Base-by-base conservation (phyloP, 2,113 vertebrate species). In the Rissa tridactyla region DNA sequence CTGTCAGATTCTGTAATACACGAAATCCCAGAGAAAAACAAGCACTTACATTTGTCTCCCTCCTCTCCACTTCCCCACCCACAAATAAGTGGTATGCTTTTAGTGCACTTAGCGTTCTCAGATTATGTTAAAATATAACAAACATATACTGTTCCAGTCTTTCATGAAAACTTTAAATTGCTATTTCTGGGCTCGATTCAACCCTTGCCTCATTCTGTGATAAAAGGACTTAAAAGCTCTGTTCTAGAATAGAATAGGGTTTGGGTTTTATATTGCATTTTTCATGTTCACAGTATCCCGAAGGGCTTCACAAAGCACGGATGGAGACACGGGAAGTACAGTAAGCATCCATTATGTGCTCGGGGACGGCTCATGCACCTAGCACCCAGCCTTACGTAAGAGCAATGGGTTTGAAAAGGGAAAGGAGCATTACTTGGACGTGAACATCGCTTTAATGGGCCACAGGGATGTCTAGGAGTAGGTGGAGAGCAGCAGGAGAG, bases 111-210 rank as follows among this genome's bases (percentile, higher is more conserved):
- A 96, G 69, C 79, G 83, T 89, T 92, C 89, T 66, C 71, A 38
- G 95, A 97, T 97, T 97, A 97, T 98, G 96, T 95, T 98, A 98
- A 98, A 97, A 97, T 95, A 97, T 88, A 97, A 92, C 92, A 98
- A 98, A 96, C 88, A 90, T 78, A 96, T 34, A 86, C 91, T 80
- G 85, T 83, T 96, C 92, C 83, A 82, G 46, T 94, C 97, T 97
- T 97, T 97, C 88, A 95, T 86, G 87, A 95, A 97, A 98, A 96
- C 92, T 97, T 98, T 70, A 94, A 95, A 97, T 94, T 97, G 90
- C 81, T 97, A 96, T 98, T 98, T 97, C 77, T 79, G 90, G 95
- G 76, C 83, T 97, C 95, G 94, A 97, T 97, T 97, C 95, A 96
- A 95, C 61, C 91, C 78, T 95, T 97, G 81, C 65, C 80, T 98